These are phyloP conservation scores for Tigriopus japonicus DNA, from an alignment of 1,140 invertebrate species.

Conservation along the genomic window DNA sequence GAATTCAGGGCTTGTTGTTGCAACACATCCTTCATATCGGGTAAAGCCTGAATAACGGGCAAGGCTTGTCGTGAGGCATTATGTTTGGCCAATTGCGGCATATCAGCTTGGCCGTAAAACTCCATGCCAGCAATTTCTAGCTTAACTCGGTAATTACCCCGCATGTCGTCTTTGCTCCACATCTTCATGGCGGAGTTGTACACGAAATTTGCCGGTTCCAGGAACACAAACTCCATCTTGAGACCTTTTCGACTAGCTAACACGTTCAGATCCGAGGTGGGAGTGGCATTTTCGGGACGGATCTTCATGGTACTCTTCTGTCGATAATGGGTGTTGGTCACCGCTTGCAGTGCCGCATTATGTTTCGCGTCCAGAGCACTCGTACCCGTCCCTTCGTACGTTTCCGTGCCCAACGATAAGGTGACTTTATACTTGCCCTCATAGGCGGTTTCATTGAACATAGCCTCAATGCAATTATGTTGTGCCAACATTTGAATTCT, in stretches of 20 bases:
- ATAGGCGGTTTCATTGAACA: no score
- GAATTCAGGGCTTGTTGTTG: not conserved
- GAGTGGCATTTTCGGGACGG: not conserved
- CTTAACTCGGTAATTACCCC: not conserved
- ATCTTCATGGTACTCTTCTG: not conserved
- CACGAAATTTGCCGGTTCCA: constrained; percentile 6
- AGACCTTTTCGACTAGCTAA: constrained; percentile 5
- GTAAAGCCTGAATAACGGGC: not conserved
- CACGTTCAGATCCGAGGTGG: constrained; percentile 7
- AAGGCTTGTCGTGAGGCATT: constrained; percentile 2
- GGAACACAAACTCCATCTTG: constrained; percentile 1
- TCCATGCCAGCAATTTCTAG: constrained; percentile 6
- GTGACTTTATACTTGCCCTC: no score
- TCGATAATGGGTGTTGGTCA: no score
- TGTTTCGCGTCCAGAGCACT: no score
- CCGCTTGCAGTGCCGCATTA: no score
- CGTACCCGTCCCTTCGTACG: no score
- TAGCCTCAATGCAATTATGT: no score
- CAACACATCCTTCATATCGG: constrained; percentile 1
- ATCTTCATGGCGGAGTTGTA: constrained; percentile 5
- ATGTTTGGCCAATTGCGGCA: constrained; percentile 13
- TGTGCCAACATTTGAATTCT: no score
- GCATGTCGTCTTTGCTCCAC: constrained; percentile 4
- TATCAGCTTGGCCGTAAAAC: constrained; percentile 10
- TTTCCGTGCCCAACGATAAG: no score